Conservation (phyloP, 2,113 vertebrate species). For the Thymallus thymallus region DNA sequence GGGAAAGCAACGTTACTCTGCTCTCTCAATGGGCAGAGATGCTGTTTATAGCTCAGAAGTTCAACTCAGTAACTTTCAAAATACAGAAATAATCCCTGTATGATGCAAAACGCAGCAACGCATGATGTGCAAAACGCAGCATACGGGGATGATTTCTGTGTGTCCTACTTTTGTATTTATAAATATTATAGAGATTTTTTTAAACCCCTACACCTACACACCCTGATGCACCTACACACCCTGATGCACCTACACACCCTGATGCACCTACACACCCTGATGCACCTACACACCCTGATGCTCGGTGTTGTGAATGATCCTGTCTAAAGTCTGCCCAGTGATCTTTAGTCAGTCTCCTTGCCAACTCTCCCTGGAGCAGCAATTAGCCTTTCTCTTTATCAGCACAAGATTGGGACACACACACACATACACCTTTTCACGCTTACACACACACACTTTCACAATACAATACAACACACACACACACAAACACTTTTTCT, state of each 20-base stretch:
- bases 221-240: not conserved
- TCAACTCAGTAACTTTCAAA: too few species aligned
- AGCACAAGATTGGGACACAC: not conserved
- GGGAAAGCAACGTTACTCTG: too few species aligned
- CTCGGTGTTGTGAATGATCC: not conserved
- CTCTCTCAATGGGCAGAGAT: too few species aligned
- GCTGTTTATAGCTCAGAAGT: too few species aligned
- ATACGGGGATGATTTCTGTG: too few species aligned
- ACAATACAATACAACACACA: too few species aligned
- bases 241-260: not conserved
- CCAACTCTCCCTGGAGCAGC: conserved; percentile 13
- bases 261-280: not conserved
- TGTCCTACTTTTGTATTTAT: too few species aligned
- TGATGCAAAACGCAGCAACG: too few species aligned
- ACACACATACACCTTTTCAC: not conserved
- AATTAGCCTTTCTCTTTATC: conserved; percentile 35
- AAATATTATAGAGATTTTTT: too few species aligned
- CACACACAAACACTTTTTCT: conserved; percentile 5
- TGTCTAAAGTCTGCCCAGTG: conserved; percentile 19
- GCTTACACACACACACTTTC: not conserved
- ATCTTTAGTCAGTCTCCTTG: conserved; percentile 21
- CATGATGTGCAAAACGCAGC: too few species aligned
- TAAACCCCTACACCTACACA: not conserved
- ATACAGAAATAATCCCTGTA: too few species aligned
- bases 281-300: not conserved